Conservation (phyloP, 2,888 invertebrate species). For the Panzeria rudis region DNA sequence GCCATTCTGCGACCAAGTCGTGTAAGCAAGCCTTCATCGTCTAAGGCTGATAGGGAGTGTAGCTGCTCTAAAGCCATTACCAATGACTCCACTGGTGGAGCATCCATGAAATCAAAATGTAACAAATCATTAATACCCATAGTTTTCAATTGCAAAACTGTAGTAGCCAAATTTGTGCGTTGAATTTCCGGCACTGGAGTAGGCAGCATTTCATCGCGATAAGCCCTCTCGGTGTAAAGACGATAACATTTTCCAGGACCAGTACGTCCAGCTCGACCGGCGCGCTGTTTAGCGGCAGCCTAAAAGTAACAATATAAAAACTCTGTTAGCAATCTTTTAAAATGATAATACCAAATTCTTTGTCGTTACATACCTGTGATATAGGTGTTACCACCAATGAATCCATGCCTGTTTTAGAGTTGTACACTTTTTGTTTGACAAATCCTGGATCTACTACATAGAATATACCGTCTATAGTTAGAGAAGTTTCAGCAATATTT, state of each 20-base stretch:
- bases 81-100: conserved; percentile 98
- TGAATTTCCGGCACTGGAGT: conserved; percentile 99
- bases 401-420: conserved; percentile 99
- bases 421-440: conserved; percentile 99
- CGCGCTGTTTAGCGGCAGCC: conserved; percentile 98
- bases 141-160: conserved; percentile 96
- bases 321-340: neutral
- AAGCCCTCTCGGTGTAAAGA: conserved; percentile 98
- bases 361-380: conserved; percentile 84
- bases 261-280: conserved; percentile 98
- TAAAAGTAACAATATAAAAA: conserved; percentile 78
- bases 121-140: conserved; percentile 99
- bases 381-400: conserved; percentile 99
- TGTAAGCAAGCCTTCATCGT: conserved; percentile 95
- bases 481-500: conserved; percentile 99
- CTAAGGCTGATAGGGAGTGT: conserved; percentile 97
- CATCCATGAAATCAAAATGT: conserved; percentile 99
- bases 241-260: conserved; percentile 99
- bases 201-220: conserved; percentile 99
- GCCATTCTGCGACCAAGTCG: conserved; percentile 96
- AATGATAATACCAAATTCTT: neutral
- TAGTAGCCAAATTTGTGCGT: conserved; percentile 98
- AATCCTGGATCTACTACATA: conserved; percentile 99
- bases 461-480: conserved; percentile 99
- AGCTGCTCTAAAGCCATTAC: conserved; percentile 98